Evolutionary conservation across 2,797 vertebrate species (phyloP).

Genomic region (Enteromius trimaculatus): DNA sequence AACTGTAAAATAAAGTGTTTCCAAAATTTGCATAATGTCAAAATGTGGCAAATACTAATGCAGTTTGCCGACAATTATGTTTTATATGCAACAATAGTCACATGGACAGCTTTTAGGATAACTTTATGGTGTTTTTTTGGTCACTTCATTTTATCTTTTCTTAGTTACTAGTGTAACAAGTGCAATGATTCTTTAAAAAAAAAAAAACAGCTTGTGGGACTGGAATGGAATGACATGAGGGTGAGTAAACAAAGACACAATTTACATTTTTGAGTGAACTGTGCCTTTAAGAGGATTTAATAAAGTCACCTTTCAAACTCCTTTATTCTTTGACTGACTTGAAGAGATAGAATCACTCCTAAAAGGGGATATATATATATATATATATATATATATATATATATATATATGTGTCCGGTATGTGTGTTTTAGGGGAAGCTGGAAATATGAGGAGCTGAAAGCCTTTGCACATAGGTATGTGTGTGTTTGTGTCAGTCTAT

Average conservation of each 20-base stretch:
- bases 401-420: constrained; percentile 44
- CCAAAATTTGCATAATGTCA: background rate
- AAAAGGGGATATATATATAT: constrained; percentile 25
- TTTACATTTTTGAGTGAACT: background rate
- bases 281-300: constrained; percentile 3
- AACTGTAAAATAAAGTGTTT: no score
- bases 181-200: no score
- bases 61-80: background rate
- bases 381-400: no score
- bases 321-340: constrained; percentile 37
- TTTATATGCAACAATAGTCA: background rate
- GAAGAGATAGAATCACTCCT: constrained; percentile 32
- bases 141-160: no score
- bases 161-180: background rate
- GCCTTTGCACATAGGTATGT: constrained; percentile 40
- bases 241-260: background rate
- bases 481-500: constrained; percentile 51
- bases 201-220: background rate
- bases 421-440: constrained; percentile 73
- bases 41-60: background rate
- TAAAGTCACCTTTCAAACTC: constrained; percentile 17
- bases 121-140: background rate
- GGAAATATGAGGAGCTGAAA: constrained; percentile 68
- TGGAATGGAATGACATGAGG: background rate
- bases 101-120: background rate